Evolutionary conservation across 2,113 vertebrate species (phyloP).

Genomic region (Lepus americanus): DNA sequence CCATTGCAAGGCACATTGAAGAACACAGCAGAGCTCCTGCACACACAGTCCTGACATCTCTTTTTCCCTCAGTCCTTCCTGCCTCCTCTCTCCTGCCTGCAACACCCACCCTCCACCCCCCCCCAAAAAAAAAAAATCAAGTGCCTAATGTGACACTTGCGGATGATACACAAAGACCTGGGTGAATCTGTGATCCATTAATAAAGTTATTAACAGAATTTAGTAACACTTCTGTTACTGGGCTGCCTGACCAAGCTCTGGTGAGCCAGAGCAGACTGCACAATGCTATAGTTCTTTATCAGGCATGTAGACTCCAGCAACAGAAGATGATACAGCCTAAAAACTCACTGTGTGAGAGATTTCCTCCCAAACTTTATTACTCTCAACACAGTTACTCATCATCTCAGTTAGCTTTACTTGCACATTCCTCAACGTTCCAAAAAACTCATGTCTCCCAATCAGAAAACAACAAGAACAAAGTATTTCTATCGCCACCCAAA

Average conservation of each 20-base stretch:
- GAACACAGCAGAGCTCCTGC: background rate
- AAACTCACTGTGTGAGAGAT: background rate
- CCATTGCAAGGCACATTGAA: background rate
- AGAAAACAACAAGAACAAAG: background rate
- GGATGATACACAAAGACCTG: background rate
- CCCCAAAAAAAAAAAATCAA: background rate
- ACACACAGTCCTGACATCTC: background rate
- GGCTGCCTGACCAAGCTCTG: background rate
- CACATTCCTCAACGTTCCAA: background rate
- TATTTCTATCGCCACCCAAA: background rate
- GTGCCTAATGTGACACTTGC: background rate
- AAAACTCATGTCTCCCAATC: background rate
- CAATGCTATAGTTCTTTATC: background rate
- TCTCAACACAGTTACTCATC: constrained; percentile 36
- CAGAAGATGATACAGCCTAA: background rate
- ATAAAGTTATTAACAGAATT: background rate
- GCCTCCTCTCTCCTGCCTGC: background rate
- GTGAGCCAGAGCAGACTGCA: background rate
- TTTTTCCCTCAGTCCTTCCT: background rate
- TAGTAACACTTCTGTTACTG: background rate
- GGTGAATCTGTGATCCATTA: no score
- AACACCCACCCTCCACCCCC: no score
- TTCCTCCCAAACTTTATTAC: background rate
- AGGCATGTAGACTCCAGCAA: background rate
- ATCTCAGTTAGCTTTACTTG: constrained; percentile 6